phyloP scores from a whole-genome alignment of 1,140 invertebrate species.

The Solenopsis fugax region DNA sequence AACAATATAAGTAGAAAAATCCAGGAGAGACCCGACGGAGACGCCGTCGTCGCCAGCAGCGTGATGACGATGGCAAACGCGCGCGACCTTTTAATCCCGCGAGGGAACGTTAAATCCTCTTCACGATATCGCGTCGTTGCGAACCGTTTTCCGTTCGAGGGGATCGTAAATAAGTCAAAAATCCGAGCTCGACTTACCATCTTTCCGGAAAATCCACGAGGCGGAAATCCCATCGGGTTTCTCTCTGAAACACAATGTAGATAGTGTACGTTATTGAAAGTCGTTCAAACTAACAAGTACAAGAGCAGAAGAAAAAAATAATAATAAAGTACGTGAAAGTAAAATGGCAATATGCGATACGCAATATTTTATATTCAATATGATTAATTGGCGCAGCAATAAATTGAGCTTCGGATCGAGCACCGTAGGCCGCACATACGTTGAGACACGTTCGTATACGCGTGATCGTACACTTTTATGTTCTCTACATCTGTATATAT shows the following conservation, averaged over 20 bases:
- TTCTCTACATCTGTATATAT: conserved; percentile 36
- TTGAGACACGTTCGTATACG: conserved; percentile 71
- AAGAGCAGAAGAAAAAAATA: background rate
- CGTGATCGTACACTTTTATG: conserved; percentile 48
- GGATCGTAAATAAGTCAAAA: conserved; percentile 43
- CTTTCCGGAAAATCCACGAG: conserved; percentile 41
- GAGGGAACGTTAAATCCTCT: conserved; percentile 37
- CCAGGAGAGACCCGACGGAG: background rate
- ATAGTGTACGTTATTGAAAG: background rate
- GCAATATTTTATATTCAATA: background rate
- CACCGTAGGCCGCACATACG: conserved; percentile 74
- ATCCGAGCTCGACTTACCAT: conserved; percentile 37
- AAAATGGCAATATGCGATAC: background rate
- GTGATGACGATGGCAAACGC: background rate
- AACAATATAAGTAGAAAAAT: background rate
- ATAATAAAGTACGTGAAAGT: background rate
- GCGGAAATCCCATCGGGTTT: conserved; percentile 35
- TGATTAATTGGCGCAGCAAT: conserved; percentile 26
- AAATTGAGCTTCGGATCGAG: conserved; percentile 56
- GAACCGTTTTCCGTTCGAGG: conserved; percentile 55
- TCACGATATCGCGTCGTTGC: conserved; percentile 44
- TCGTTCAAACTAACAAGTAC: background rate
- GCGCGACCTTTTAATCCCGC: conserved; percentile 27
- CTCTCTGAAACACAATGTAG: conserved; percentile 8
- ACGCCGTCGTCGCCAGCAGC: background rate